Conservation (phyloP, 2,797 vertebrate genomes). For the Scolopax rusticola region DNA sequence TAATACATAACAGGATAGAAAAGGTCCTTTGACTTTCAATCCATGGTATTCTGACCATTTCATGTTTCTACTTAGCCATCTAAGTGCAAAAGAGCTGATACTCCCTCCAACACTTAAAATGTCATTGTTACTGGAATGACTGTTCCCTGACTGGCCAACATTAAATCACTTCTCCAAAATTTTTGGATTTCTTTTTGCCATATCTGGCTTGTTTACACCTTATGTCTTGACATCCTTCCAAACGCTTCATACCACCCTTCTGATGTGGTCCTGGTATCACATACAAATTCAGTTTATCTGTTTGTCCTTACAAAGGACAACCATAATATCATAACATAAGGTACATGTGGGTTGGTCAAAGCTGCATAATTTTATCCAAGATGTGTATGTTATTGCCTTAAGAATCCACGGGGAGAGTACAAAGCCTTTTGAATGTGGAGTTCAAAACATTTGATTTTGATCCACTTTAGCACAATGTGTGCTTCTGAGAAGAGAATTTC, state of each 20-base stretch:
- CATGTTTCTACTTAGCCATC: background rate
- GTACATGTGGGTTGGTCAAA: background rate
- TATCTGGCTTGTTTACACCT: background rate
- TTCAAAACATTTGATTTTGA: background rate
- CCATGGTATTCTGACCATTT: background rate
- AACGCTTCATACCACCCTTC: background rate
- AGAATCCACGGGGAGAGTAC: background rate
- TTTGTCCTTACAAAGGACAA: background rate
- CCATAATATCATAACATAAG: background rate
- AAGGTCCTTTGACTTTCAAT: background rate
- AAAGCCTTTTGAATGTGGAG: background rate
- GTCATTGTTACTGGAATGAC: background rate
- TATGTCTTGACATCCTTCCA: background rate
- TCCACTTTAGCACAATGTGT: background rate
- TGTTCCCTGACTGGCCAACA: background rate
- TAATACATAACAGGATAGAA: background rate
- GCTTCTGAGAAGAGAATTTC: background rate
- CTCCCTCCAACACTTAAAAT: background rate
- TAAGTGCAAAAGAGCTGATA: background rate
- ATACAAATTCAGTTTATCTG: background rate
- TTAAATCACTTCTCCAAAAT: background rate
- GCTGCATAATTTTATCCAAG: background rate
- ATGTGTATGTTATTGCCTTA: background rate
- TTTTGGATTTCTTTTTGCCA: background rate
- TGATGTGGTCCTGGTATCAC: background rate